Evolutionary conservation across 2,113 vertebrate species (phyloP).

Genomic region (Callipepla californica): DNA sequence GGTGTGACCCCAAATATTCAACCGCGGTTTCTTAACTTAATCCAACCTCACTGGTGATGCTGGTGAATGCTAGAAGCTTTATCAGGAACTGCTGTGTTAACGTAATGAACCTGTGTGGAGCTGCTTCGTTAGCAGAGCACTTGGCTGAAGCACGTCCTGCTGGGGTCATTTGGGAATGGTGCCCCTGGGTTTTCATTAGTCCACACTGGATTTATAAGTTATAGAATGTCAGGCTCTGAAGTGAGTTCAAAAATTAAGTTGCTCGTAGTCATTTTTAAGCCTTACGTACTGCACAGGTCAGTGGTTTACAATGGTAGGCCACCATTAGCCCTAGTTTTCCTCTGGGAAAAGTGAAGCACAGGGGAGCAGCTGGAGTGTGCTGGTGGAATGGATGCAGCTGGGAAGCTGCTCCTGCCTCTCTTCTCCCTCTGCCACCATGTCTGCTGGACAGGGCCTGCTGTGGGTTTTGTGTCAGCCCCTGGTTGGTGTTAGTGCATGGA

Average conservation of each 20-base stretch:
- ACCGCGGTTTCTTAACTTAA: not conserved
- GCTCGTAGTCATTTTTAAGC: not conserved
- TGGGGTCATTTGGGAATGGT: not conserved
- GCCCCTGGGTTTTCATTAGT: not conserved
- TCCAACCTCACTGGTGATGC: constrained; percentile 1
- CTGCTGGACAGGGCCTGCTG: not conserved
- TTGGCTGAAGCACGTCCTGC: accelerated
- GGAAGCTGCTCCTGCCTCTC: not conserved
- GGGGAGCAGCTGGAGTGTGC: not conserved
- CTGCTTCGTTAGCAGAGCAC: not conserved
- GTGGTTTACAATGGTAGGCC: not conserved
- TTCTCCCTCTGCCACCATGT: not conserved
- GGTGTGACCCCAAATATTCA: not conserved
- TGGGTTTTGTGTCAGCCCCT: not conserved
- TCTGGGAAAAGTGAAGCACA: not conserved
- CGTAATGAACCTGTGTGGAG: not conserved
- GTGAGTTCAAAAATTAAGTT: not conserved
- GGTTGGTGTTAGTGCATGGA: not conserved
- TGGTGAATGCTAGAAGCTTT: not conserved
- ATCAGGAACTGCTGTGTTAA: not conserved
- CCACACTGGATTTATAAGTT: not conserved
- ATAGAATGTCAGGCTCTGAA: not conserved
- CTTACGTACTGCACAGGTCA: not conserved
- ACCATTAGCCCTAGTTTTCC: not conserved
- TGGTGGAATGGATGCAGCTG: not conserved